Evolutionary conservation across 2,888 invertebrate species (phyloP), one percentile per base, ranked within the genome.

Genomic region (Ectropis crepuscularia): DNA sequence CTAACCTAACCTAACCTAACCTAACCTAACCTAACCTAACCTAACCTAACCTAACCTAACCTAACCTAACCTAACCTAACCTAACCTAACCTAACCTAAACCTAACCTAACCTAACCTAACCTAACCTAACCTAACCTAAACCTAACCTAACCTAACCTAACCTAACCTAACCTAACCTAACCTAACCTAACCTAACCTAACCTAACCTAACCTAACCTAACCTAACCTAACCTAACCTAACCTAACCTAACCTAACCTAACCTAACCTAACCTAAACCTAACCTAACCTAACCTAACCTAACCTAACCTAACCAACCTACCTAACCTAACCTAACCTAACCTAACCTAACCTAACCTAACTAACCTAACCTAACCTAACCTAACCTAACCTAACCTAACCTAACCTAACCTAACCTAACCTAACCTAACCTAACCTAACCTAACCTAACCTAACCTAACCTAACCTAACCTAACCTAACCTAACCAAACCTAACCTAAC

Each of bases 21-120:
- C 39, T 39, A 39, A 39, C 60, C 64, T 61, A 64, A 64, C 64
- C 64, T 64, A 64, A 65, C 65, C 65, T 65, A 65, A 65, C 64
- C 65, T 65, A 65, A 65, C 65, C 65, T 65, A 65, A 65, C 64
- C 64, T 65, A 65, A 65, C 60, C 64, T 60, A 64, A 64, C 64
- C 60, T 64, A 64, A 63, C 64, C 64, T 64, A 60, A 64, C 59
- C 64, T 64, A 59, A 55, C 60, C 55, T 60, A 64, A 60, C 64
- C 64, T 59, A 60, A 60, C 64, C 64, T 7, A 55, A 59, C 55
- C 59, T 55, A 53, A 63, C 57, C 63, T 57, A 57, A 63, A 63
- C 63, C 57, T 57, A 57, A 57, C 63, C 63, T 57, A 63, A 63
- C 55, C 55, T 61, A 55, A 61, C 61, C 57, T 57, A 57, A 47